A percentile compares a stretch with the other conserved stretches of the same genome.
phyloP scores from a whole-genome alignment of 2,797 vertebrate species.

The Lateolabrax maculatus region DNA sequence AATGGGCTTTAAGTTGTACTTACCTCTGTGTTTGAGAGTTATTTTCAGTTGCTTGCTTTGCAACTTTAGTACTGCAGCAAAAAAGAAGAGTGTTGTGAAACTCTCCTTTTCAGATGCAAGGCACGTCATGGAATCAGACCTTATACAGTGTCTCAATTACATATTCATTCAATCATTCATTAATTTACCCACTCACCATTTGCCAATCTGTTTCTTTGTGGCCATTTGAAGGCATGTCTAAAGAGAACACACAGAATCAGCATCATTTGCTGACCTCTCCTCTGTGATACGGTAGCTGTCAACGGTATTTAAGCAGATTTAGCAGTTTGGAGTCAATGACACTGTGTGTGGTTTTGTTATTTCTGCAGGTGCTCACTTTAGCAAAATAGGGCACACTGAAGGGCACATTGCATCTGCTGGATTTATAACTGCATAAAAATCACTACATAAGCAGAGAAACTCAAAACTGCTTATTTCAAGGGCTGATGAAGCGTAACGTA shows the following conservation, averaged over 20 bases:
- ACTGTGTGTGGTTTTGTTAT: neutral
- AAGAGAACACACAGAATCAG: neutral
- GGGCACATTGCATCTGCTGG: neutral
- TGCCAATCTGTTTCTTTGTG: no score
- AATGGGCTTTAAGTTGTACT: neutral
- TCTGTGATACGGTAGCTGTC: neutral
- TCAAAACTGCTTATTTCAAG: neutral
- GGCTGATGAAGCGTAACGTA: neutral
- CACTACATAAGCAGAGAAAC: neutral
- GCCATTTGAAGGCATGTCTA: neutral
- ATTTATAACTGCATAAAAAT: constrained; percentile 1
- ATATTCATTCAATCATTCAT: neutral
- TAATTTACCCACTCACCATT: neutral
- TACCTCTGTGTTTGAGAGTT: neutral
- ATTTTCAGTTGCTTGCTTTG: neutral
- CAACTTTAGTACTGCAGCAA: neutral
- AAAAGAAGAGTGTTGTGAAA: neutral
- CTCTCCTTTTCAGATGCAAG: neutral
- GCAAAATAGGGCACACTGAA: neutral
- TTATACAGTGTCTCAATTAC: neutral
- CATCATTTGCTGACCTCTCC: neutral
- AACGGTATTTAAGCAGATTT: neutral
- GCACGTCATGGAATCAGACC: neutral
- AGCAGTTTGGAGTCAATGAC: constrained; percentile 8
- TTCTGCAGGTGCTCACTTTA: constrained; percentile 5